A percentile compares a stretch with the other conserved stretches of the same genome.
Conservation (phyloP, 2,113 vertebrate species). For the Thalassoma bifasciatum region DNA sequence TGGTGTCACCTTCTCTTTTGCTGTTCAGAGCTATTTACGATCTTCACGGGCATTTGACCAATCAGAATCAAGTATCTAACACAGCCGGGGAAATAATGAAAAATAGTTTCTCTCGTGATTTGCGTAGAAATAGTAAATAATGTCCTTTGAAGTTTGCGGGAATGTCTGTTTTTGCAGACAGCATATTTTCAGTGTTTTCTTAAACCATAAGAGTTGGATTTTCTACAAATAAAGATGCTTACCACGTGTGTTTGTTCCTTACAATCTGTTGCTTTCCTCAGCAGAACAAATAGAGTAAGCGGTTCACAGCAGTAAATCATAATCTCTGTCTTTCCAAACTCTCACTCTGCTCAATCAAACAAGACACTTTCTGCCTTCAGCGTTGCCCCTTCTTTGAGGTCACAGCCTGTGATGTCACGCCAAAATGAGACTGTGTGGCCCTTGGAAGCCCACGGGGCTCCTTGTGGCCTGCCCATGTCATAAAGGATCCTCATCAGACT, state of each 20-base stretch:
- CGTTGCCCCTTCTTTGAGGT: constrained; percentile 55
- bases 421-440: constrained; percentile 55
- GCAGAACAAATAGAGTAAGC: constrained; percentile 26
- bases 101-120: not conserved
- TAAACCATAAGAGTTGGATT: not conserved
- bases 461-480: constrained; percentile 61
- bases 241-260: constrained; percentile 28
- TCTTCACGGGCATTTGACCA: too few species aligned
- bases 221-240: constrained; percentile 25
- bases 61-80: too few species aligned
- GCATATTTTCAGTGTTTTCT: not conserved
- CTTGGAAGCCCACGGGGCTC: constrained; percentile 32
- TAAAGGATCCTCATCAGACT: constrained; percentile 56
- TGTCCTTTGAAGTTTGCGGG: not conserved
- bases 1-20: too few species aligned
- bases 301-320: constrained; percentile 22
- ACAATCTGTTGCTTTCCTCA: constrained; percentile 30
- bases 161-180: not conserved
- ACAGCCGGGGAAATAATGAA: too few species aligned
- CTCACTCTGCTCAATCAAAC: constrained; percentile 47
- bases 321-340: constrained; percentile 24
- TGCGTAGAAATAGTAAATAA: not conserved
- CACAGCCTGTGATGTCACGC: constrained; percentile 63
- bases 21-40: too few species aligned
- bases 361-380: constrained; percentile 40